A percentile compares a stretch with the other conserved stretches of the same genome.
phyloP scores from a whole-genome alignment of 2,113 vertebrate genomes.

The Podarcis cretensis region DNA sequence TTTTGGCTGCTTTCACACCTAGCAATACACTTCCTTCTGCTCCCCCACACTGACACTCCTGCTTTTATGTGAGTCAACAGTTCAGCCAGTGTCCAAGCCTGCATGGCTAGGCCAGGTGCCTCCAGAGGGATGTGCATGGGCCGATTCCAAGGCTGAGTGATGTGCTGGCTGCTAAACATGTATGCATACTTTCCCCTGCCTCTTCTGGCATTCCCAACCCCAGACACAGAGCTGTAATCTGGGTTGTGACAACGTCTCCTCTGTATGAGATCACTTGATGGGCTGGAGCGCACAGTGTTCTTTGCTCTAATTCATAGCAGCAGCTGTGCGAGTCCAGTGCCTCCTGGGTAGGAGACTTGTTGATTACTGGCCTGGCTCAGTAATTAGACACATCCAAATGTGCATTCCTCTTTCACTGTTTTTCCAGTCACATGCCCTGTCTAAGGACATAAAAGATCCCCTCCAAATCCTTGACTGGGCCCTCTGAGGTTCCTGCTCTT shows the following conservation, averaged over 20 bases:
- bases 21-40: neutral
- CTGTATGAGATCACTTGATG: neutral
- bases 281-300: neutral
- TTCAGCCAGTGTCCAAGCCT: neutral
- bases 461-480: neutral
- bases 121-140: neutral
- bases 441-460: neutral
- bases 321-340: neutral
- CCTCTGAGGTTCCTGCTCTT: neutral
- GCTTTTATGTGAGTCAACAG: neutral
- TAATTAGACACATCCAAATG: slow-evolving; percentile 5
- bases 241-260: neutral
- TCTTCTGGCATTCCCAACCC: neutral
- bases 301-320: neutral
- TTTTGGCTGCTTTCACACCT: neutral
- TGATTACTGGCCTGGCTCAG: neutral
- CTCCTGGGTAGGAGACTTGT: neutral
- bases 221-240: neutral
- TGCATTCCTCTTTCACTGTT: neutral
- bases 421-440: neutral
- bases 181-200: neutral
- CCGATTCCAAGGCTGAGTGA: neutral
- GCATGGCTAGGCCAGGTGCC: neutral
- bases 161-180: neutral
- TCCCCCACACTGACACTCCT: neutral